Evolutionary conservation across 30 jellyfish, hydroid and myxozoan genomes (phyloP).

Genomic region (Chironex yamaguchii): DNA sequence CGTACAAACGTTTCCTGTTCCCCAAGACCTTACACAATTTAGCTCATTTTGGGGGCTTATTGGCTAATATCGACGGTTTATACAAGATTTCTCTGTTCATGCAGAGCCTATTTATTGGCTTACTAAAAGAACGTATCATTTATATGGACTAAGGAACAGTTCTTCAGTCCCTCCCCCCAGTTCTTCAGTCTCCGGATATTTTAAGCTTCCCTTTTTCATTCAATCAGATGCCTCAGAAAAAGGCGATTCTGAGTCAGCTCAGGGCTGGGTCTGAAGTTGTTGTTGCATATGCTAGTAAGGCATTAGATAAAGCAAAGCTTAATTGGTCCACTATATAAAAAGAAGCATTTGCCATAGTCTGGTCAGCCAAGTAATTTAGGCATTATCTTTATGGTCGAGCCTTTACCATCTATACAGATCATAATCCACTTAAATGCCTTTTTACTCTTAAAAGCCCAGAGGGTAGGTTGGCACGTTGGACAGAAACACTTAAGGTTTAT

Average conservation of each 20-base stretch:
- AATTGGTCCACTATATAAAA: background rate
- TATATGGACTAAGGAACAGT: background rate
- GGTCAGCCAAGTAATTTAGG: no score
- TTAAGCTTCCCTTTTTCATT: background rate
- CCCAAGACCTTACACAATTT: background rate
- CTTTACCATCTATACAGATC: no score
- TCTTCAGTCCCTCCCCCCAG: background rate
- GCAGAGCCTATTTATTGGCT: background rate
- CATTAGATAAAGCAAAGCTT: background rate
- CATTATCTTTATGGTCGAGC: no score
- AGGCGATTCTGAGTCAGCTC: background rate
- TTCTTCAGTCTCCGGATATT: background rate
- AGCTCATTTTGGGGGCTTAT: background rate
- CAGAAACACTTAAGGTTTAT: no score
- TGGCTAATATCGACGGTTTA: background rate
- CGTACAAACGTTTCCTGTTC: background rate
- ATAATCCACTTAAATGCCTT: no score
- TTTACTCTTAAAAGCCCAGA: no score
- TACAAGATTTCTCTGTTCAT: background rate
- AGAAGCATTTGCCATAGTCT: slow-evolving; percentile 1
- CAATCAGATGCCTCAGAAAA: background rate
- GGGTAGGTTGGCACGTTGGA: no score
- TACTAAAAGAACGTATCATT: background rate
- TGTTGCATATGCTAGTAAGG: background rate
- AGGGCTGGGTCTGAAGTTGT: background rate